These are phyloP conservation scores for Campoplex capitator DNA, from an alignment of 2,888 invertebrate genomes.

Conservation along the genomic window DNA sequence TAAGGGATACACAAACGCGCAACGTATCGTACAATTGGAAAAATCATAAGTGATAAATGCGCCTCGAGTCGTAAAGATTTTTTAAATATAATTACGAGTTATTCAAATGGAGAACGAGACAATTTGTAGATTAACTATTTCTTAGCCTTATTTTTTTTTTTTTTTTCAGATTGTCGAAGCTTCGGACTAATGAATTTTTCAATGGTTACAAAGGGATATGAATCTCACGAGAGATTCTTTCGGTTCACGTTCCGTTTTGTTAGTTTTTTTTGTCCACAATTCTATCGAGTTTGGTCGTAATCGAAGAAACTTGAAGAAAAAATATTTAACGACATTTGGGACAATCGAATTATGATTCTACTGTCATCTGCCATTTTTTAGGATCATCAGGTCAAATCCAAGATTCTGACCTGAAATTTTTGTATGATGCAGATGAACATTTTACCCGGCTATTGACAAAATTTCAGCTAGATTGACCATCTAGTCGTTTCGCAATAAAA, in stretches of 20 bases:
- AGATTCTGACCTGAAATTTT: too few species aligned
- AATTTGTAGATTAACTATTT: background rate
- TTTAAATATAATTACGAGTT: background rate
- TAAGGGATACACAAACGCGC: conserved; percentile 15
- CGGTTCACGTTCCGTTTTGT: too few species aligned
- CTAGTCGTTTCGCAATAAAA: too few species aligned
- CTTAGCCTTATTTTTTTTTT: too few species aligned
- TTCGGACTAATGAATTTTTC: background rate
- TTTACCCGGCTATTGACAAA: too few species aligned
- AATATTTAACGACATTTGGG: background rate
- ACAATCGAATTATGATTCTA: background rate
- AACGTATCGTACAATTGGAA: conserved; percentile 20
- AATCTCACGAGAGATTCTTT: too few species aligned
- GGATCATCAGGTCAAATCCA: too few species aligned
- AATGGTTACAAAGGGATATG: too few species aligned
- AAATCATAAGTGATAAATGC: conserved; percentile 12
- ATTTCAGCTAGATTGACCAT: too few species aligned
- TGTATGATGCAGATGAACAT: too few species aligned
- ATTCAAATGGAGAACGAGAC: background rate
- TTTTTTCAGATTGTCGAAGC: background rate
- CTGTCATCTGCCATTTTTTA: too few species aligned
- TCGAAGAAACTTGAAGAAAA: background rate
- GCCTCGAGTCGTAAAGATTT: background rate
- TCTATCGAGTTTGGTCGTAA: background rate
- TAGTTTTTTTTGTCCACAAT: background rate